Base-by-base conservation (phyloP, 2,888 invertebrate genomes). In the Sminthurinus aureus region DNA sequence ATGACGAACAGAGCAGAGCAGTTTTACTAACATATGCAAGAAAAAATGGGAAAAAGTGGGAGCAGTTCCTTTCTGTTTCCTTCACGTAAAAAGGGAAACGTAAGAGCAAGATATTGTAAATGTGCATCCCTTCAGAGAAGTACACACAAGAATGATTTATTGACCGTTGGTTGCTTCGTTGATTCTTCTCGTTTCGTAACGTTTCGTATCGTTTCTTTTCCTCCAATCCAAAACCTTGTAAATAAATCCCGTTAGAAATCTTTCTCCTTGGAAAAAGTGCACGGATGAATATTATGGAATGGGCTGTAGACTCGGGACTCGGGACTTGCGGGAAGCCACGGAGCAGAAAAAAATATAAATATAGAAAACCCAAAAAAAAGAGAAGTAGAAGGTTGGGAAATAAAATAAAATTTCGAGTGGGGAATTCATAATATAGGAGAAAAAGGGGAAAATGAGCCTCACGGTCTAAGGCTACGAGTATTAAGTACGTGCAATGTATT, bases 211-310 rank as follows among this genome's bases (percentile, higher is more conserved):
- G 38, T 38, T 38, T 6, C 3, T 1, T 38, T 38, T 38, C 3
- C 3, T 38, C 6, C 38, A 38, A 4, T 38, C 38, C 38, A 38
- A 38, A 38, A 38, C 38, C 38, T 79, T 79, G 66, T 79, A 66
- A 38, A 67, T 50, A 66, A 79, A 79, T 79, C 79, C 69, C 79
- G 79, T 69, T 79, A 79, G 69, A 79, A 79, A 79, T 79, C 79
- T 67, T 79, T 58, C 52, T 77, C 77, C 22, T 77, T 67, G 52
- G 79, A 38, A 67, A 69, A 79, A 79, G 79, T 26, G 67, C 51
- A 79, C 20, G 38, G 50, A 67, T 38, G 22, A 67, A n/a, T 20
- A 20, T 11, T 66, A 58, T 58, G 20, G 58, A 67, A 15, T 64
- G 22, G 26, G 0, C 0, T 74, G 4, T 20, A 38, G 78, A 78